These are phyloP conservation scores for Chlorodrepanis virens DNA, from an alignment of 2,113 vertebrate species.

Conservation along the genomic window DNA sequence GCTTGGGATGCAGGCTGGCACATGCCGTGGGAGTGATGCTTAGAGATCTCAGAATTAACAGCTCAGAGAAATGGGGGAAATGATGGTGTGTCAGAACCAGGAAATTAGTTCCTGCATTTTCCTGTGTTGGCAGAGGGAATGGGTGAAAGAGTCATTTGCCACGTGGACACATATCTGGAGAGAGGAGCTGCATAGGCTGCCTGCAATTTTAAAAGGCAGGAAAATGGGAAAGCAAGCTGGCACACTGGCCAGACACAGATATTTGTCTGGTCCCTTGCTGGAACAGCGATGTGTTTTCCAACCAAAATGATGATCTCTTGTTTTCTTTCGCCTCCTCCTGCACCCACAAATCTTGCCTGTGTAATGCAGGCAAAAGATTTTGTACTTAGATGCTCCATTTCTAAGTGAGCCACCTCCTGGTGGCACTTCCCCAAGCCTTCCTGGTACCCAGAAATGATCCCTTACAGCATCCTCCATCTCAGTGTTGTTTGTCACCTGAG, in stretches of 20 bases:
- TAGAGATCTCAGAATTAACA: background rate
- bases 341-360: background rate
- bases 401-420: background rate
- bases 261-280: background rate
- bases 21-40: rapidly evolving
- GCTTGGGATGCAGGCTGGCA: background rate
- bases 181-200: background rate
- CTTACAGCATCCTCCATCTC: background rate
- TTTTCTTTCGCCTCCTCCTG: background rate
- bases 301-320: rapidly evolving
- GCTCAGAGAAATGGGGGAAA: background rate
- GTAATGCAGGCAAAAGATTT: background rate
- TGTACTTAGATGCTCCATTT: background rate
- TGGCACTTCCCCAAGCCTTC: background rate
- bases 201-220: background rate
- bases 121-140: background rate
- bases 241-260: background rate
- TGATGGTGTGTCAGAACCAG: background rate
- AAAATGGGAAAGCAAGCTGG: background rate
- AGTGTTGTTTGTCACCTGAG: background rate
- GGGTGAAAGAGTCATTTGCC: background rate
- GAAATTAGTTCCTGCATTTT: background rate
- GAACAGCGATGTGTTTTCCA: background rate
- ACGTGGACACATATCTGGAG: rapidly evolving
- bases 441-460: background rate